phyloP scores from a whole-genome alignment of 2,797 vertebrate species.

The Anniella stebbinsi region DNA sequence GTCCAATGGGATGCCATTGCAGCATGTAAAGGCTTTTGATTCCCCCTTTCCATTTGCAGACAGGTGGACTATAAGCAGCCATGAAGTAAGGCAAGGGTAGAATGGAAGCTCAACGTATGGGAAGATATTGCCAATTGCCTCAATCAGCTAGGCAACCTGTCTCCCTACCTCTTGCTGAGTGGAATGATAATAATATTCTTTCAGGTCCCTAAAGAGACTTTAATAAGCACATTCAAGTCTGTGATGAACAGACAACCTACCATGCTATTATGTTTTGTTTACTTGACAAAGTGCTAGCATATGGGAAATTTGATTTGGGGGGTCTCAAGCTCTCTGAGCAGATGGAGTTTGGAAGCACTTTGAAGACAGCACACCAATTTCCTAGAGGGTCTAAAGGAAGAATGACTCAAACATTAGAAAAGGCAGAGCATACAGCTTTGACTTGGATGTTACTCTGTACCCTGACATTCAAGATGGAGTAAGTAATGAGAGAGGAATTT shows the following conservation, averaged over 20 bases:
- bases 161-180: neutral
- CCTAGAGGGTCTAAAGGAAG: neutral
- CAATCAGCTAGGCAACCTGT: constrained; percentile 19
- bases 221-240: constrained; percentile 50
- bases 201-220: constrained; percentile 29
- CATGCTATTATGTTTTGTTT: constrained; percentile 46
- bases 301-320: constrained; percentile 14
- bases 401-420: neutral
- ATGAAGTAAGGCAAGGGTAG: neutral
- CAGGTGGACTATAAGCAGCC: neutral
- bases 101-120: constrained; percentile 6
- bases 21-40: neutral
- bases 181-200: constrained; percentile 16
- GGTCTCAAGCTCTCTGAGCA: constrained; percentile 58
- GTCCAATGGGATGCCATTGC: neutral
- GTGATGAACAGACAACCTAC: neutral
- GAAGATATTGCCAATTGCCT: neutral
- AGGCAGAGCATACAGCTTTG: neutral
- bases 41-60: neutral
- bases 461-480: neutral
- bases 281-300: constrained; percentile 48
- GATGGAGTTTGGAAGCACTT: constrained; percentile 38
- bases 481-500: neutral
- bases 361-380: neutral
- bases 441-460: accelerated